Base-by-base conservation (phyloP, 2,797 vertebrate genomes). In the Gallinago solitaria region DNA sequence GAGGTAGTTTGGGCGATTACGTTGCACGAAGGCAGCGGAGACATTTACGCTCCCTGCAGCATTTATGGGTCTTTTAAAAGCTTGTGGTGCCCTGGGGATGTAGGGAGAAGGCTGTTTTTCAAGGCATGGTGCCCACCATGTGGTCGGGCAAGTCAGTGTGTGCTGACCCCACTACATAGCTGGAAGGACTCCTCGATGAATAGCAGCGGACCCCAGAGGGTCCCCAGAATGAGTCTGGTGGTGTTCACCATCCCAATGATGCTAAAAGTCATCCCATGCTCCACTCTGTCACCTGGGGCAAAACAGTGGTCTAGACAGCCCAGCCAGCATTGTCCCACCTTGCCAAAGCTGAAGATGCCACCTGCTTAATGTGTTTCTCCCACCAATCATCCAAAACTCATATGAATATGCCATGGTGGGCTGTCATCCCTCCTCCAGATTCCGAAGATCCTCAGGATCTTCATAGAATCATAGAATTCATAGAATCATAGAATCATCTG, bases 41-140 rank as follows among this genome's bases (percentile, higher is more conserved):
- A 83, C 6, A 3, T 87, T 93, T 77, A 74, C 2, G 0, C 27
- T 67, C 68, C 83, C 35, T 63, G 57, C 63, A 77, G 83, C 51
- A 53, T 96, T 93, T 94, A 91, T 28, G 53, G 57, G 65, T 41
- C 80, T 93, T 70, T 93, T 81, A 96, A 94, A 96, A 83, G 9
- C 61, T 81, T 78, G 71, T 7, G 2, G 63, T 6, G 7, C 64
- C 50, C 88, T 78, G 79, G 86, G 76, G 86, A 67, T 17, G 56
- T 1, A 4, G 43, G 17, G 48, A 54, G 32, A 56, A 20, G 48
- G 65, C 39, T 88, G 41, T 67, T 75, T 86, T 70, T 57, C 7
- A 6, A 68, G 85, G 68, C 69, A 63, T 2, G 27, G 9, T 59
- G 37, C 84, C 64, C 89, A 91, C 9, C 4, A 0, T 5, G 0